These are phyloP conservation scores for Pachycephus smyrnensis DNA, from an alignment of 2,888 invertebrate species.

Conservation along the genomic window DNA sequence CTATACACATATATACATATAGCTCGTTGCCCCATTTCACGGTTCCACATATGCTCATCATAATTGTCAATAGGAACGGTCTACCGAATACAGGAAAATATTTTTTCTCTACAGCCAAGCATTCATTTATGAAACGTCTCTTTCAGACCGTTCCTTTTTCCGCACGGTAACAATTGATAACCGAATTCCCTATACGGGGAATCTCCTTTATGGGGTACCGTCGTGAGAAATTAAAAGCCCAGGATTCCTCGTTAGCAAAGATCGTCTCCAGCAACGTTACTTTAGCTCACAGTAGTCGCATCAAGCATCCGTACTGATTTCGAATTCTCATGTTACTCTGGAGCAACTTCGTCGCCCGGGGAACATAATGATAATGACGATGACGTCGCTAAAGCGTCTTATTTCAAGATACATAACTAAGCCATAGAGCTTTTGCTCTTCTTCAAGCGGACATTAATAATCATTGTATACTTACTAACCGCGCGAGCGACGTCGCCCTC, in stretches of 20 bases:
- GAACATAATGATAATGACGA: background rate
- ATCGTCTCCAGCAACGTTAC: background rate
- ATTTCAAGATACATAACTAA: background rate
- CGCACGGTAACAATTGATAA: background rate
- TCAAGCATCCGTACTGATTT: background rate
- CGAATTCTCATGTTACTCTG: background rate
- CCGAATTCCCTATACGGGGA: background rate
- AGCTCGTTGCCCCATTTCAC: background rate
- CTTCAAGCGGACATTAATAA: constrained; percentile 6
- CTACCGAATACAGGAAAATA: background rate
- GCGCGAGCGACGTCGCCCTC: background rate
- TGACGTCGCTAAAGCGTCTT: background rate
- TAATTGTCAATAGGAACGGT: background rate
- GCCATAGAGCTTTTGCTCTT: background rate
- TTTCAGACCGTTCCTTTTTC: background rate
- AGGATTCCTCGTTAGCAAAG: background rate
- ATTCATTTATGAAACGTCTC: background rate
- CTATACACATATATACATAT: background rate
- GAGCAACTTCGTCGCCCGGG: background rate
- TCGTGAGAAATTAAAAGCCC: background rate
- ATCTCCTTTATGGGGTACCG: background rate
- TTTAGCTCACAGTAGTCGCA: background rate
- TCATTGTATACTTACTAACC: constrained; percentile 12
- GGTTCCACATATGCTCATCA: background rate
- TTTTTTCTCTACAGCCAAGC: background rate